A percentile compares a stretch with the other conserved stretches of the same genome.
phyloP scores from a whole-genome alignment of 2,888 invertebrate species.

The Galerucella nymphaeae region DNA sequence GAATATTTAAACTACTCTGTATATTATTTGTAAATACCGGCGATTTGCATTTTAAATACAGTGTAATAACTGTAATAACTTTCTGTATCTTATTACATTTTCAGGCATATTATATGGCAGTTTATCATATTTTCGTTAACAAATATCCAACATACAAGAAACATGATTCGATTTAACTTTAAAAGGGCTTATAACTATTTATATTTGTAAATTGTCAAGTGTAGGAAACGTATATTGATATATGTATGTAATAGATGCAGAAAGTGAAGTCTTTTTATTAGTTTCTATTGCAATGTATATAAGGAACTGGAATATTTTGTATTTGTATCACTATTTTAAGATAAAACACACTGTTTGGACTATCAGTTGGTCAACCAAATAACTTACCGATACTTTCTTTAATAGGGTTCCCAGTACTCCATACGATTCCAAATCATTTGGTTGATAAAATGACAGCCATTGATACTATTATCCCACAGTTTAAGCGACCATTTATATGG shows the following conservation, averaged over 20 bases:
- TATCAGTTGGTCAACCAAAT: constrained; percentile 7
- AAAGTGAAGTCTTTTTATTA: constrained; percentile 19
- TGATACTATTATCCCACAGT: constrained; percentile 35
- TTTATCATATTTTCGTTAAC: too few relatives aligned
- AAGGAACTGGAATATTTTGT: constrained; percentile 28
- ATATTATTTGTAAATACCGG: constrained; percentile 24
- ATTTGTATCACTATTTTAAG: constrained; percentile 18
- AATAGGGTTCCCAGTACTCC: too few relatives aligned
- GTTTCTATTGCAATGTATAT: constrained; percentile 32
- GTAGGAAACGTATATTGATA: background rate
- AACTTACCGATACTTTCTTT: background rate
- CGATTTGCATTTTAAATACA: background rate
- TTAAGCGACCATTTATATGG: constrained; percentile 24
- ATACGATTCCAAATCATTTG: background rate
- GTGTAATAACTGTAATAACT: background rate
- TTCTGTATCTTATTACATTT: constrained; percentile 24
- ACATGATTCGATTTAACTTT: too few relatives aligned
- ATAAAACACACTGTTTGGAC: constrained; percentile 6
- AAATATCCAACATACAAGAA: too few relatives aligned
- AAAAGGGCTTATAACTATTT: background rate
- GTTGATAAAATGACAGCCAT: background rate
- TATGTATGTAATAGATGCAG: constrained; percentile 18
- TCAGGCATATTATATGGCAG: constrained; percentile 1
- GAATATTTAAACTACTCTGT: constrained; percentile 16
- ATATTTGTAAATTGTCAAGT: background rate